phyloP scores from a whole-genome alignment of 2,888 invertebrate species.

The Thereva unica region DNA sequence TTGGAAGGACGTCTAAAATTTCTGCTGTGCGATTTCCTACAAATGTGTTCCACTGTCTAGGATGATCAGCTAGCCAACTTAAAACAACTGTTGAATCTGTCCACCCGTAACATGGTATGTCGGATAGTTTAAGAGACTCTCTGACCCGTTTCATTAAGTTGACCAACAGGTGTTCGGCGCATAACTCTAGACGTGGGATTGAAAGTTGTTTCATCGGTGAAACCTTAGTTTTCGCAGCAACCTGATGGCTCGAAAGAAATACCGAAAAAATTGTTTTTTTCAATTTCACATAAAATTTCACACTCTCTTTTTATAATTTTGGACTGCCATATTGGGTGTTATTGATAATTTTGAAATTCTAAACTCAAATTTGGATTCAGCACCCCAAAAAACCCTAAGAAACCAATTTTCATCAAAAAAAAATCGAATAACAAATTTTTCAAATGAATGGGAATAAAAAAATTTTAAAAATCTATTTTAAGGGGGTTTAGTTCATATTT shows the following conservation, averaged over 20 bases:
- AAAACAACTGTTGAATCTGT: slow-evolving; percentile 40
- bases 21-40: slow-evolving; percentile 41
- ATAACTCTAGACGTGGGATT: slow-evolving; percentile 38
- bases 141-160: neutral
- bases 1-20: slow-evolving; percentile 33
- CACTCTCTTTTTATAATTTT: too few relatives aligned
- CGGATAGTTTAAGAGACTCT: neutral
- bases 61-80: slow-evolving; percentile 40
- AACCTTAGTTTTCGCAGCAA: too few relatives aligned
- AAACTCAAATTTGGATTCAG: too few relatives aligned
- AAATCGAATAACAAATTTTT: too few relatives aligned
- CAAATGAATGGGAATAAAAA: too few relatives aligned
- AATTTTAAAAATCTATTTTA: slow-evolving; percentile 28
- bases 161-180: slow-evolving; percentile 21
- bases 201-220: slow-evolving; percentile 36
- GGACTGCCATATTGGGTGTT: too few relatives aligned
- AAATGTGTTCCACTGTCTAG: slow-evolving; percentile 44
- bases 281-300: too few relatives aligned
- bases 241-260: slow-evolving; percentile 24
- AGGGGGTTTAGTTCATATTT: slow-evolving; percentile 24
- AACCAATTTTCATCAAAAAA: too few relatives aligned
- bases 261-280: too few relatives aligned
- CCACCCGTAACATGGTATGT: too few relatives aligned
- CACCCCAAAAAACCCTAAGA: too few relatives aligned
- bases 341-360: too few relatives aligned